These are phyloP conservation scores for Drosophila longiperda DNA, from an alignment of 2,888 invertebrate genomes.

Conservation along the genomic window DNA sequence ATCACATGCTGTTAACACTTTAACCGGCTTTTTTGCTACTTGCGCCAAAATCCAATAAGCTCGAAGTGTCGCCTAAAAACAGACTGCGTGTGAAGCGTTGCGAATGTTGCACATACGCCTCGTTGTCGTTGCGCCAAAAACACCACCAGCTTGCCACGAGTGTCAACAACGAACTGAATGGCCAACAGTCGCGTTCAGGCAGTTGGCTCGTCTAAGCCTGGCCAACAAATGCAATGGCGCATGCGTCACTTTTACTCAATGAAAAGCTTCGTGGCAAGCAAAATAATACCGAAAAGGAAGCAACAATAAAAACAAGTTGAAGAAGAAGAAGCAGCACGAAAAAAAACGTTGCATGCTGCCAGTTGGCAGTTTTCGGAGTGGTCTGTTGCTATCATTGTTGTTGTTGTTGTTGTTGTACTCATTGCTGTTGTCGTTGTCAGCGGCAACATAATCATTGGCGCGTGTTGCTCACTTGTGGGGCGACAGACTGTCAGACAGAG, in stretches of 20 bases:
- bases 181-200: conserved; percentile 11
- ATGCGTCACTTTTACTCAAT: conserved; percentile 76
- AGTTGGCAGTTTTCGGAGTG: conserved; percentile 57
- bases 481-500: conserved; percentile 40
- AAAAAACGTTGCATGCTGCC: conserved; percentile 27
- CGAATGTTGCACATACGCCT: conserved; percentile 55
- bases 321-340: neutral
- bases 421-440: conserved; percentile 57
- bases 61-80: conserved; percentile 39
- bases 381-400: conserved; percentile 23
- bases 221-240: conserved; percentile 31
- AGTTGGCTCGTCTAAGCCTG: conserved; percentile 3
- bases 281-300: conserved; percentile 53
- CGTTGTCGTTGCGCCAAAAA: conserved; percentile 34
- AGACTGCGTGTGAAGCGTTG: neutral
- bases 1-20: conserved; percentile 53
- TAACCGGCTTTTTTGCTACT: conserved; percentile 70
- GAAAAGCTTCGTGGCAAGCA: conserved; percentile 64
- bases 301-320: neutral
- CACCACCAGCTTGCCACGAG: conserved; percentile 61
- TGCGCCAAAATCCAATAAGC: conserved; percentile 71
- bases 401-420: conserved; percentile 9
- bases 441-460: conserved; percentile 78
- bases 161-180: conserved; percentile 71
- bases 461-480: conserved; percentile 76